Conservation (phyloP, 1,140 invertebrate species). For the Drosophila repletoides region DNA sequence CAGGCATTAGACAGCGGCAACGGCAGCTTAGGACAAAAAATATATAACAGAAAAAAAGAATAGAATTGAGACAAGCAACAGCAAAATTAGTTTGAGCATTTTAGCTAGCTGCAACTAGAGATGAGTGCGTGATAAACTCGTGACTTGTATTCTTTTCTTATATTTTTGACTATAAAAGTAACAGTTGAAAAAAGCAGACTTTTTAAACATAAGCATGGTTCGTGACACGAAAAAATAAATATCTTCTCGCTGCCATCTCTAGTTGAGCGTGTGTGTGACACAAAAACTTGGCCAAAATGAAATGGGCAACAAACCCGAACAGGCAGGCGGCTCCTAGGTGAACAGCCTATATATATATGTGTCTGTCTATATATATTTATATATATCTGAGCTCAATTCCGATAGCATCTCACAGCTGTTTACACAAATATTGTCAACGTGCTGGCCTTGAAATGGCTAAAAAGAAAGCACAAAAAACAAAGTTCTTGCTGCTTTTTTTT, state of each 20-base stretch:
- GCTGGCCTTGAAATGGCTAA: constrained; percentile 43
- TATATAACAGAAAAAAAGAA: neutral
- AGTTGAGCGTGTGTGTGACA: constrained; percentile 7
- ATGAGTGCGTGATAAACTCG: neutral
- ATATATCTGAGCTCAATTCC: constrained; percentile 42
- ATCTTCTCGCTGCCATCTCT: too few relatives aligned
- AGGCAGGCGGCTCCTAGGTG: constrained; percentile 5
- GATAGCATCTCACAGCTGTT: constrained; percentile 23
- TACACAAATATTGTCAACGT: constrained; percentile 43
- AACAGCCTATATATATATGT: constrained; percentile 15
- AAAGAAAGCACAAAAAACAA: neutral
- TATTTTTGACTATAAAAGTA: too few relatives aligned
- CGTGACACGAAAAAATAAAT: too few relatives aligned
- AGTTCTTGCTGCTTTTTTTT: too few relatives aligned
- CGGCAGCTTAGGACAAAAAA: constrained; percentile 37
- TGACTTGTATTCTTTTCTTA: too few relatives aligned
- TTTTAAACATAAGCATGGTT: too few relatives aligned
- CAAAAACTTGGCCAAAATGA: constrained; percentile 37
- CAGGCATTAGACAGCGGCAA: constrained; percentile 35
- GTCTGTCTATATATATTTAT: constrained; percentile 4
- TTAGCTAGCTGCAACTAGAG: too few relatives aligned
- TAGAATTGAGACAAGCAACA: constrained; percentile 41
- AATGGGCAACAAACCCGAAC: constrained; percentile 24
- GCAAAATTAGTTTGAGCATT: constrained; percentile 66
- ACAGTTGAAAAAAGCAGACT: too few relatives aligned